A percentile compares a stretch with the other conserved stretches of the same genome.
phyloP scores from a whole-genome alignment of 2,797 vertebrate species.

The Sarcoramphus papa region DNA sequence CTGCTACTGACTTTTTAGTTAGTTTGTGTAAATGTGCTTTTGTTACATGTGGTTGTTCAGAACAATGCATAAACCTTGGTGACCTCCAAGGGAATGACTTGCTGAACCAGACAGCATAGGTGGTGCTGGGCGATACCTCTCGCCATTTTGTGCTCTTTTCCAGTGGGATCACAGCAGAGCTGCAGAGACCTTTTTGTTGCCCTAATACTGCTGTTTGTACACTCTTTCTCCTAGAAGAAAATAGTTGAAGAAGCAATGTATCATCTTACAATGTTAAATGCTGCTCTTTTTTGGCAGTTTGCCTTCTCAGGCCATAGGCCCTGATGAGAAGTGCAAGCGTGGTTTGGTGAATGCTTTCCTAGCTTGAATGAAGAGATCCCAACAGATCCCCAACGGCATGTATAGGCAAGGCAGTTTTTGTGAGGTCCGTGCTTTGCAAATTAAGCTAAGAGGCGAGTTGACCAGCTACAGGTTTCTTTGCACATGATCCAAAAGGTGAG shows the following conservation, averaged over 20 bases:
- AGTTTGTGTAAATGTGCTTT: background rate
- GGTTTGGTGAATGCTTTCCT: background rate
- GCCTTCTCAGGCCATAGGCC: background rate
- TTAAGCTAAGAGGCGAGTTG: background rate
- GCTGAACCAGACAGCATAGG: background rate
- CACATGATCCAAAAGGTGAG: background rate
- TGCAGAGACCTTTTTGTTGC: background rate
- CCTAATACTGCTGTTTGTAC: background rate
- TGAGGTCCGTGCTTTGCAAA: background rate
- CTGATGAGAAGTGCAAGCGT: background rate
- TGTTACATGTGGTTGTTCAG: background rate
- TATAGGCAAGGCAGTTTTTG: background rate
- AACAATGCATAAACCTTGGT: background rate
- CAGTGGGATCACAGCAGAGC: background rate
- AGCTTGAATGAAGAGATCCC: background rate
- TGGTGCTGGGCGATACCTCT: background rate
- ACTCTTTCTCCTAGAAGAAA: background rate
- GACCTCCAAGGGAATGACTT: background rate
- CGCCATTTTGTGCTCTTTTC: background rate
- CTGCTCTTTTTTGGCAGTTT: background rate
- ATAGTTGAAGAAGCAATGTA: background rate
- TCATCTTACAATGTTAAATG: background rate
- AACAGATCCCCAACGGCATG: background rate
- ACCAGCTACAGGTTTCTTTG: background rate
- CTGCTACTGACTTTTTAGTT: background rate